Conservation (phyloP, 2,113 vertebrate species). For the Camelus dromedarius region DNA sequence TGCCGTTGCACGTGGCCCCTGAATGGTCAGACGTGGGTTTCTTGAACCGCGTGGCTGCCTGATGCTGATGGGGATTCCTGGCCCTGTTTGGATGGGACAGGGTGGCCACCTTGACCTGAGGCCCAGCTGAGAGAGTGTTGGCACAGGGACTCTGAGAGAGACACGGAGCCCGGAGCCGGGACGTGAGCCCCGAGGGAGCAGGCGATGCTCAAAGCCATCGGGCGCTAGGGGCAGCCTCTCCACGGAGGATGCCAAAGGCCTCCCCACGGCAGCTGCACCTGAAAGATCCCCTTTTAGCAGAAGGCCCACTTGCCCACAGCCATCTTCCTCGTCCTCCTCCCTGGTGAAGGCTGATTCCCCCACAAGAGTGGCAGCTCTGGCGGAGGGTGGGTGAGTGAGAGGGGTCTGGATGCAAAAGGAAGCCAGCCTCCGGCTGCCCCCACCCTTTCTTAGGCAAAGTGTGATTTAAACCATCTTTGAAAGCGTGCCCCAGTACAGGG, state of each 20-base stretch:
- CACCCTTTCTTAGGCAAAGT: not conserved
- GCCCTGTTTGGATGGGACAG: not conserved
- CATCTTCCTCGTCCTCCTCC: too few species aligned
- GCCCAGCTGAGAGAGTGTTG: not conserved
- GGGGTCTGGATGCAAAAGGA: not conserved
- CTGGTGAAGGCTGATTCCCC: not conserved
- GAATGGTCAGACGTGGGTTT: accelerated
- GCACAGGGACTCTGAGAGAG: not conserved
- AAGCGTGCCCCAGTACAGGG: not conserved
- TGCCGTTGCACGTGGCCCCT: accelerated
- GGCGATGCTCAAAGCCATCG: accelerated
- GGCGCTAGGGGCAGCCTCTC: not conserved
- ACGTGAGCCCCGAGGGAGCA: not conserved
- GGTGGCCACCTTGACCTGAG: not conserved
- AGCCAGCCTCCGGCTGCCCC: not conserved
- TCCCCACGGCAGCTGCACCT: not conserved
- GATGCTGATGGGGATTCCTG: not conserved
- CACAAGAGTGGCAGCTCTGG: not conserved
- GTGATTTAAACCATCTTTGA: not conserved
- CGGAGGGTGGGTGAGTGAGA: too few species aligned
- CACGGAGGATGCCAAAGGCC: not conserved
- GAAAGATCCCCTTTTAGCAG: too few species aligned
- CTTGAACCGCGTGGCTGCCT: not conserved
- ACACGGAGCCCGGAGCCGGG: accelerated
- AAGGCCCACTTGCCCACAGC: not conserved